Base-by-base conservation (phyloP, 2,113 vertebrate genomes). In the Psophia crepitans region DNA sequence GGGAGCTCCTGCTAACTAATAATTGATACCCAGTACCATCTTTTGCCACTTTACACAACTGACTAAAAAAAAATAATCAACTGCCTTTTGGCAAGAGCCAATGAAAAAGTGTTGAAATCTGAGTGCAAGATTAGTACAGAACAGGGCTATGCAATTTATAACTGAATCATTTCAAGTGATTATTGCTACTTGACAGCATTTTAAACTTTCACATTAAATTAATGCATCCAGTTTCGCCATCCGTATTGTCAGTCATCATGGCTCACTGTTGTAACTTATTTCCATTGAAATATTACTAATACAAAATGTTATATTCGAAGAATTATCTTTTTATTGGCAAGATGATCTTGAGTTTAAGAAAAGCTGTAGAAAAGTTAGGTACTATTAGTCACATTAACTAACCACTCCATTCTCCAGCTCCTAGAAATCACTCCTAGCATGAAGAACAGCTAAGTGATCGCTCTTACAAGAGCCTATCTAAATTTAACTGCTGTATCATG, bases 401-500 rank as follows among this genome's bases (percentile, higher is more conserved):
- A 68, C 17, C 8, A 57, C 35, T 90, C 48, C 51, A 3, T 65
- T 91, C 63, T 73, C 35, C 43, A 79, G 54, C 0, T 0, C 15
- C 53, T 69, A 87, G 56, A 79, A 84, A 89, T 75, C 51, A 11
- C 37, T 53, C 60, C 28, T 10, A 65, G 81, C 53, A 41, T 30
- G 39, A 84, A 85, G 63, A 92, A 48, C 30, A 84, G 64, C 33
- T 32, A 84, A 92, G n/a, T 46, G 43, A 79, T 71, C 71, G 77
- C 81, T 88, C 71, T 56, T 48, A 32, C 37, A 91, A 92, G 21
- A 87, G 39, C 84, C 89, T 84, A 32, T 79, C 87, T 96, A 94
- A 96, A 96, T 96, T 91, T 96, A 96, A 95, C 89, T 89, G 78
- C 53, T 87, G 27, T 35, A 79, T 73, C 84, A 82, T 8, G 14